A percentile compares a stretch with the other conserved stretches of the same genome.
phyloP scores from a whole-genome alignment of 2,797 vertebrate species.

The Ispidina lecontei region DNA sequence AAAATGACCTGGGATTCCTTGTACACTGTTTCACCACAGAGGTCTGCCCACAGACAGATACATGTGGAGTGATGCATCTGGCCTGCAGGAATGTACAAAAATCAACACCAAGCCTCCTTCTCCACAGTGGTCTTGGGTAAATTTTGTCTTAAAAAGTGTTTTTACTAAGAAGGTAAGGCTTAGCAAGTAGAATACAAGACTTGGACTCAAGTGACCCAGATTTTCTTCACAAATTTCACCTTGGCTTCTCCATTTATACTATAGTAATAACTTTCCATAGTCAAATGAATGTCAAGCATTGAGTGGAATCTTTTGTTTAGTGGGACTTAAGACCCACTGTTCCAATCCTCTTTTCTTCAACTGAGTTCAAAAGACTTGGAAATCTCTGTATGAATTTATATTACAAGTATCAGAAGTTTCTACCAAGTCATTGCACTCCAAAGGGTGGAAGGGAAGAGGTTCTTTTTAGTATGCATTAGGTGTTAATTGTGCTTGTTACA shows the following conservation, averaged over 20 bases:
- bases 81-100: conserved; percentile 94
- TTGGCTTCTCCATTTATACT: not conserved
- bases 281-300: not conserved
- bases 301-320: not conserved
- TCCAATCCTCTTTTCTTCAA: not conserved
- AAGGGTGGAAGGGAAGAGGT: not conserved
- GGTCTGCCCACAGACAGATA: conserved; percentile 95
- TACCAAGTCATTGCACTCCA: not conserved
- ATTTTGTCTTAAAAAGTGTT: conserved; percentile 28
- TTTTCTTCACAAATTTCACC: not conserved
- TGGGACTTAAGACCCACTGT: not conserved
- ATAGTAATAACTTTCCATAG: not conserved
- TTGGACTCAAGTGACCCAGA: not conserved
- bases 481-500: not conserved
- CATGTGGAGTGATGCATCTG: conserved; percentile 97
- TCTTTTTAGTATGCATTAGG: not conserved
- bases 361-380: not conserved
- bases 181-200: not conserved
- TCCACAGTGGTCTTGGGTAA: conserved; percentile 95
- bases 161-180: not conserved
- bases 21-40: conserved; percentile 69
- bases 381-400: not conserved
- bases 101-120: conserved; percentile 90
- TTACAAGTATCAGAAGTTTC: not conserved
- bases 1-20: not conserved